A percentile compares a stretch with the other conserved stretches of the same genome.
Evolutionary conservation across 1,140 invertebrate genomes (phyloP).

Genomic region (Wasmannia auropunctata): DNA sequence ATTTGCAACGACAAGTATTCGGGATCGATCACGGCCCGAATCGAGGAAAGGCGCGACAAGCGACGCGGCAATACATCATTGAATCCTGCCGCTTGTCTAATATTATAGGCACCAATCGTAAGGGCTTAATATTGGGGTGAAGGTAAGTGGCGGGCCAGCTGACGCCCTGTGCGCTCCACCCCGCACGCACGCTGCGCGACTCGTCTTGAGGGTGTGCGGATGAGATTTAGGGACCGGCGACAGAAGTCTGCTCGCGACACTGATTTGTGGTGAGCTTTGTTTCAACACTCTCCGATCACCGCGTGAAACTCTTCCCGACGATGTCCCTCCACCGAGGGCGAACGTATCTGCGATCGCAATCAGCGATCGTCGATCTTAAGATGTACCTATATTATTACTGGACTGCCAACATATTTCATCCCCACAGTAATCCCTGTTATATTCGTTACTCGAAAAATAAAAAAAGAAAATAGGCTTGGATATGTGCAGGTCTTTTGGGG

Average conservation of each 20-base stretch:
- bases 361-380: background rate
- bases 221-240: slow-evolving; percentile 84
- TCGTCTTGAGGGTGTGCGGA: slow-evolving; percentile 85
- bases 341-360: slow-evolving; percentile 5
- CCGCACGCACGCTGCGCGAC: slow-evolving; percentile 84
- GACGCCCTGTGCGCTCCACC: slow-evolving; percentile 81
- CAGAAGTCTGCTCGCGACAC: slow-evolving; percentile 84
- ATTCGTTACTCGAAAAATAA: background rate
- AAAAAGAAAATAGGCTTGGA: background rate
- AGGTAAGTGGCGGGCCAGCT: slow-evolving; percentile 85
- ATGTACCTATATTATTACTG: background rate
- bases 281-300: slow-evolving; percentile 78
- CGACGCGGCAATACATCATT: slow-evolving; percentile 82
- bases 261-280: slow-evolving; percentile 86
- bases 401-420: background rate
- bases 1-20: slow-evolving; percentile 17
- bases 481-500: no score
- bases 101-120: slow-evolving; percentile 85
- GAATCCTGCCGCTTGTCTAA: slow-evolving; percentile 83
- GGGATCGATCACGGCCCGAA: slow-evolving; percentile 6
- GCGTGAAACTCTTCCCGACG: slow-evolving; percentile 49
- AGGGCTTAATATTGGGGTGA: slow-evolving; percentile 86
- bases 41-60: slow-evolving; percentile 64
- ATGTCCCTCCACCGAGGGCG: slow-evolving; percentile 1
- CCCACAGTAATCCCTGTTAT: background rate